Evolutionary conservation across 2,888 invertebrate species (phyloP).

Genomic region (Cantharis flavilabris): DNA sequence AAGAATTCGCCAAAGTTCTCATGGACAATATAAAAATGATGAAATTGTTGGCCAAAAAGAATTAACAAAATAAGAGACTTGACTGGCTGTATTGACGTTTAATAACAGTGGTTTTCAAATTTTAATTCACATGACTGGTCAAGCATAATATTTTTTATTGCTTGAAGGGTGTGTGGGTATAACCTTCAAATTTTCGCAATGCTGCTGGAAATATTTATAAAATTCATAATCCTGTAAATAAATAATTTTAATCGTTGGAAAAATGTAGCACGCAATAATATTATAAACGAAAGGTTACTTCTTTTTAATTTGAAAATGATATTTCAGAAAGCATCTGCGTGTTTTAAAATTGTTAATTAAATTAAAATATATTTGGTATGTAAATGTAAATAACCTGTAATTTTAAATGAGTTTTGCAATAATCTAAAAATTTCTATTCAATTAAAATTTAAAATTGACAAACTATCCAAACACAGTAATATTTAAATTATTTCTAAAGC

Average conservation of each 20-base stretch:
- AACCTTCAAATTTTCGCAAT: background rate
- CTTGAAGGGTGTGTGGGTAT: background rate
- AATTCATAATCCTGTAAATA: background rate
- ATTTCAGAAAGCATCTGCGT: background rate
- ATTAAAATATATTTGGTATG: background rate
- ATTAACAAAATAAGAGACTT: background rate
- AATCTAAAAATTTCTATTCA: background rate
- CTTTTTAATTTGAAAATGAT: background rate
- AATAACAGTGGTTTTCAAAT: background rate
- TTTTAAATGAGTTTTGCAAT: background rate
- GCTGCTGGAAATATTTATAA: background rate
- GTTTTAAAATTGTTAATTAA: background rate
- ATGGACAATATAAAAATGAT: background rate
- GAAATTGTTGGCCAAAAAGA: background rate
- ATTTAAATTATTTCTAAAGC: background rate
- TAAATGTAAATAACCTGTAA: background rate
- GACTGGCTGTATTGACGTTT: background rate
- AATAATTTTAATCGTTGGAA: background rate
- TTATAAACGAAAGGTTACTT: background rate
- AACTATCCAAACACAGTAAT: background rate
- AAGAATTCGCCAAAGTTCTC: background rate
- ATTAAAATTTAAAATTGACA: background rate
- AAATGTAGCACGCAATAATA: background rate
- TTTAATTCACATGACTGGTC: background rate
- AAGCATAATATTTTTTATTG: background rate